Base-by-base conservation (phyloP, 2,113 vertebrate species). In the Odobenus rosmarus region DNA sequence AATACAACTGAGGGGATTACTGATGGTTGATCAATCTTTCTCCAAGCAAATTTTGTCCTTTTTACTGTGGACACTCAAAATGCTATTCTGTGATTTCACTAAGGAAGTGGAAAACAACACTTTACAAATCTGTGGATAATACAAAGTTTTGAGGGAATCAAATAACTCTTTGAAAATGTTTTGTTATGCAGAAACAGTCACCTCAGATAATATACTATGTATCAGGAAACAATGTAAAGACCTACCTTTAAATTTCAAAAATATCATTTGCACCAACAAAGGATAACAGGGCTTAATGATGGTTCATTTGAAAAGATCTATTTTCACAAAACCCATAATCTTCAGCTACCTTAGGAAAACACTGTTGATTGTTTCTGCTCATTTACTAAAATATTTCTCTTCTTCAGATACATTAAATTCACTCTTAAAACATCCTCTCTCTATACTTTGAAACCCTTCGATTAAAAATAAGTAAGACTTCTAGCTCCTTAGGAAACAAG, bases 341-440 rank as follows among this genome's bases (percentile, higher is more conserved):
- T 88, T 86, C 4, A 83, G 10, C 4, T 87, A 57, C 21, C 14
- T 59, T 77, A 80, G 28, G 19, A 92, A 96, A 93, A 61, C 6
- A 74, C 9, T 55, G 39, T 64, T 93, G 51, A 71, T 26, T 79
- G 26, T 62, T 42, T 88, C 4, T 88, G 59, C n/a, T 82, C 7
- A 77, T 79, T 89, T 82, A 53, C 19, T 77, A 51, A 92, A 92
- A 19, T 49, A 81, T 42, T 93, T 95, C 26, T 93, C 80, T 84
- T 79, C 21, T 67, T 86, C 26, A 76, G 11, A 49, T 1, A 76
- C 42, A 80, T 72, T 46, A 79, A 93, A 49, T 31, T 62, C 93
- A 74, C 16, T 87, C 79, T 87, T 57, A 69, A 72, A 62, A 79
- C 7, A 83, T 67, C 46, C 21, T 46, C 21, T 36, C 1, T 28